phyloP scores from a whole-genome alignment of 2,113 vertebrate genomes.

The Cygnus buccinator region DNA sequence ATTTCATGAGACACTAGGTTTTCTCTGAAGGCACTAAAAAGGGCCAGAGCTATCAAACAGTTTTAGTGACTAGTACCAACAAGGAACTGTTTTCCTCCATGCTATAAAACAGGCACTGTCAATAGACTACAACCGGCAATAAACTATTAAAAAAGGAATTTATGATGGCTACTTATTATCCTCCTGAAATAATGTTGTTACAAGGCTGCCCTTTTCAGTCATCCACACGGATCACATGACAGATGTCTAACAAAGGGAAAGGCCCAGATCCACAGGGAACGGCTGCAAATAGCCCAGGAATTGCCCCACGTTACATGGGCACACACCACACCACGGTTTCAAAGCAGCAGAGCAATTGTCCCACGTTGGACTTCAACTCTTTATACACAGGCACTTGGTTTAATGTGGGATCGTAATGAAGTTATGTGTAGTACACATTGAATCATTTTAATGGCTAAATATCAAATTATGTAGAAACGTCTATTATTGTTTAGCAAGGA shows the following conservation, averaged over 20 bases:
- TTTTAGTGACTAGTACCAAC: conserved; percentile 71
- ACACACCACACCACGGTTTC: not conserved
- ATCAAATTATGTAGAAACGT: conserved; percentile 16
- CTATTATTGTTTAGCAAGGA: not conserved
- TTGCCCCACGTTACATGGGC: not conserved
- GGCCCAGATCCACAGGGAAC: not conserved
- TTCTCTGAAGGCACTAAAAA: conserved; percentile 75
- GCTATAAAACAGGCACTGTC: conserved; percentile 78
- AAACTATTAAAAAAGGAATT: conserved; percentile 83
- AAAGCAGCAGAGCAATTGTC: conserved; percentile 1
- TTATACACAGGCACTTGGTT: not conserved
- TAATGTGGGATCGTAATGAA: conserved; percentile 4
- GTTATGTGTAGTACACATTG: conserved; percentile 12
- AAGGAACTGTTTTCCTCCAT: conserved; percentile 69
- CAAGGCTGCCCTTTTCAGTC: conserved; percentile 73
- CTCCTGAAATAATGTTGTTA: conserved; percentile 79
- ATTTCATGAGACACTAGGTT: conserved; percentile 72
- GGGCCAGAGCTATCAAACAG: conserved; percentile 57
- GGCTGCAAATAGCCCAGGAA: conserved; percentile 25
- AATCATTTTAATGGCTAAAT: conserved; percentile 31
- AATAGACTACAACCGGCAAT: conserved; percentile 79
- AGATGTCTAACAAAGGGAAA: conserved; percentile 70
- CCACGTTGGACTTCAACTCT: not conserved
- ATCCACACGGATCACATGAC: conserved; percentile 34
- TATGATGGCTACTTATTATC: conserved; percentile 76